These are phyloP conservation scores for Leptobrachium ailaonicum DNA, from an alignment of 2,113 vertebrate genomes.

Conservation along the genomic window DNA sequence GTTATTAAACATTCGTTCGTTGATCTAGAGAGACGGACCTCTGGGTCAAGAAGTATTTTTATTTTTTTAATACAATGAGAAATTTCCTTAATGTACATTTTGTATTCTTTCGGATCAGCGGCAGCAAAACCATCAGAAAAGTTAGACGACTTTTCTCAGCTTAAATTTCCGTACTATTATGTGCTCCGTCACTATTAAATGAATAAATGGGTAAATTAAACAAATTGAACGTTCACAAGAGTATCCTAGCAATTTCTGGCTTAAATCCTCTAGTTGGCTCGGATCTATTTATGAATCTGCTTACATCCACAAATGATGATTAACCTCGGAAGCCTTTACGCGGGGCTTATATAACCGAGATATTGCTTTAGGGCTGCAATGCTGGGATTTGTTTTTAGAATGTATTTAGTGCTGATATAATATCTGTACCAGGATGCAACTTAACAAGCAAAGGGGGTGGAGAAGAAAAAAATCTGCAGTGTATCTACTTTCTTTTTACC, in stretches of 20 bases:
- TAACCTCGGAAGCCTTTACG: neutral
- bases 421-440: neutral
- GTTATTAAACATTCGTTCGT: too few relatives aligned
- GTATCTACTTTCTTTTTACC: neutral
- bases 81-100: too few relatives aligned
- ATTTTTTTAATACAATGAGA: too few relatives aligned
- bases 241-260: neutral
- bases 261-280: neutral
- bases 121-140: too few relatives aligned
- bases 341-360: neutral
- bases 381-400: neutral
- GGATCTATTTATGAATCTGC: neutral
- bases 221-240: neutral
- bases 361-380: neutral
- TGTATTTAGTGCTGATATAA: neutral
- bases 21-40: too few relatives aligned
- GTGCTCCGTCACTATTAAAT: too few relatives aligned
- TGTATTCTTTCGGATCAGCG: too few relatives aligned
- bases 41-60: too few relatives aligned
- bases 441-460: neutral
- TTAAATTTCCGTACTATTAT: too few relatives aligned
- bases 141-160: too few relatives aligned
- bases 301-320: constrained; percentile 14
- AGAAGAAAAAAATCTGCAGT: neutral
- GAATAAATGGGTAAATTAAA: neutral